phyloP scores from a whole-genome alignment of 1,140 invertebrate genomes.

The Anastatus disparis region DNA sequence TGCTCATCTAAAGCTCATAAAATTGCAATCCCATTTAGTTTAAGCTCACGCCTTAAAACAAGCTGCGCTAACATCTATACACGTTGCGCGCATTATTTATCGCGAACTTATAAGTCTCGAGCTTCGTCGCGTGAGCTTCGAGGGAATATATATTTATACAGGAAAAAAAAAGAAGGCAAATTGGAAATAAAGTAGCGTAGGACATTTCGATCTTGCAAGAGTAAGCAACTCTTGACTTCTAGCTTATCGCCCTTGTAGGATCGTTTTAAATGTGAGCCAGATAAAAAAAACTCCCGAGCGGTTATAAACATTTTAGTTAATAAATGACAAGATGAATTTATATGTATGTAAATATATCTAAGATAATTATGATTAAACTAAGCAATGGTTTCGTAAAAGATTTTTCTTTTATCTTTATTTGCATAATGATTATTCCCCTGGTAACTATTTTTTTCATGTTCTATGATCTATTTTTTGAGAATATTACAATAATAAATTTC shows the following conservation, averaged over 20 bases:
- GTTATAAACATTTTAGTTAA: constrained; percentile 42
- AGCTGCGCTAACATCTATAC: not conserved
- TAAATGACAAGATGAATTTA: constrained; percentile 31
- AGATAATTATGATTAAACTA: no score
- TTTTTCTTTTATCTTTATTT: no score
- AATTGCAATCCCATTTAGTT: constrained; percentile 33
- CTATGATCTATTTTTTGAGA: no score
- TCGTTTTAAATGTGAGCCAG: no score
- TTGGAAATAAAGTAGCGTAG: not conserved
- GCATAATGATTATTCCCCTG: no score
- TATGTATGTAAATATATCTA: not conserved
- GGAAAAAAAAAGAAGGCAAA: not conserved
- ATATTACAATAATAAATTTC: no score
- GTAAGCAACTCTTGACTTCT: constrained; percentile 7
- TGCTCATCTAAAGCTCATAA: constrained; percentile 19
- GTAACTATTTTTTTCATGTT: no score
- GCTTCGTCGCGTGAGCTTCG: not conserved
- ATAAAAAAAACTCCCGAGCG: no score
- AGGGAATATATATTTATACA: not conserved
- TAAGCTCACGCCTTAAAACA: not conserved
- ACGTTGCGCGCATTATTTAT: constrained; percentile 9
- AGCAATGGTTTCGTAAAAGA: no score
- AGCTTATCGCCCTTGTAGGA: constrained; percentile 21
- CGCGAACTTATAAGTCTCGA: not conserved
- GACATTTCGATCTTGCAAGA: constrained; percentile 4